Evolutionary conservation across 2,888 invertebrate species (phyloP).

Genomic region (Limenitis camilla): DNA sequence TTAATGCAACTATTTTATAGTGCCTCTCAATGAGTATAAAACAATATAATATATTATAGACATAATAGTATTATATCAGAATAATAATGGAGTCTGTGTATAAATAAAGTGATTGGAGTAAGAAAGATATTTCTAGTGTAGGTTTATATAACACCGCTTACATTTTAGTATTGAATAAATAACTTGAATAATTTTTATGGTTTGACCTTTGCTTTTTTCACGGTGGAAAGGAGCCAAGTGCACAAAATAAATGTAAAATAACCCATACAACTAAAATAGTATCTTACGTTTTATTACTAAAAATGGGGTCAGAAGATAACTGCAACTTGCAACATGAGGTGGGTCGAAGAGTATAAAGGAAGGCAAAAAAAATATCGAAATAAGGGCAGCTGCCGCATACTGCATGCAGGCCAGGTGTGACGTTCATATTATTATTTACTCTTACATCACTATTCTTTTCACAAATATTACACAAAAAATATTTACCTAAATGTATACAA

Average conservation of each 20-base stretch:
- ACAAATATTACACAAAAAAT: neutral
- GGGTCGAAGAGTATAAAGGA: constrained; percentile 5
- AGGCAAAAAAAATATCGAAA: constrained; percentile 10
- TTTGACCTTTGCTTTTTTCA: constrained; percentile 12
- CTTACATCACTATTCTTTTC: constrained; percentile 1
- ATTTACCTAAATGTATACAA: neutral
- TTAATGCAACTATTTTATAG: constrained; percentile 10
- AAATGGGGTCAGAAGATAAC: constrained; percentile 17
- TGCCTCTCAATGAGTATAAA: neutral
- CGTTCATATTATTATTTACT: constrained; percentile 8
- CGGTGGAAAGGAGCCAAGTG: constrained; percentile 30
- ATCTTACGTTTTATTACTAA: constrained; percentile 9
- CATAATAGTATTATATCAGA: too few species aligned
- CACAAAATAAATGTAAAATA: constrained; percentile 14
- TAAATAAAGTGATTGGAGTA: too few species aligned
- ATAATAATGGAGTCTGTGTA: too few species aligned
- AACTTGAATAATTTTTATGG: constrained; percentile 1
- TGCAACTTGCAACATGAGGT: constrained; percentile 14
- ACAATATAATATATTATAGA: neutral
- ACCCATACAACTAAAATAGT: constrained; percentile 11
- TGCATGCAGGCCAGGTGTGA: constrained; percentile 16
- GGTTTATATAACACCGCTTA: neutral
- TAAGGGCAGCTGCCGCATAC: constrained; percentile 14
- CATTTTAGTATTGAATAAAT: neutral
- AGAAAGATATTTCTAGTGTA: too few species aligned